Evolutionary conservation across 2,888 invertebrate species (phyloP), one percentile per base, ranked within the genome.

Genomic region (Epinotia demarniana): DNA sequence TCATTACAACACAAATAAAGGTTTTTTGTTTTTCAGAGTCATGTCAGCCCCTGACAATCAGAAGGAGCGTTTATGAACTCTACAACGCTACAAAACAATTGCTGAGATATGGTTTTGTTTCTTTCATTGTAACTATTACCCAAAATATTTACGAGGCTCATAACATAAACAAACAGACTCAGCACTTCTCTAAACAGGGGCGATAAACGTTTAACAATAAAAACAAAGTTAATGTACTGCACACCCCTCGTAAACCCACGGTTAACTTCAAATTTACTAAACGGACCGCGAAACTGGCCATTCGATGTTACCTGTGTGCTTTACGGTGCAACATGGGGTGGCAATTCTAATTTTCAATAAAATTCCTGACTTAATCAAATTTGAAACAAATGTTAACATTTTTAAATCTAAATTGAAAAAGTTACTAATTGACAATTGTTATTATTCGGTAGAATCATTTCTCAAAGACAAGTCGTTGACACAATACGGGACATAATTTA

Each of bases 151-250:
- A 53, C 12, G 57, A 57, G 0, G 19, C 57, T 33, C 60, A 61
- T 9, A 33, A 61, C 16, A 61, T 33, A 12, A 11, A 19, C 18
- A 23, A 60, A 60, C 61, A 13, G 1, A n/a, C 33, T 60, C 58
- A 60, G 61, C 33, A 61, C n/a, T 61, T n/a, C 33, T 33, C 8
- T 61, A 61, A 61, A 61, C 16, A 33, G 16, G 27, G 9, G 61
- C 33, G 27, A 33, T 61, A 61, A 61, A 61, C 33, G 33, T 33
- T 60, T 19, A 27, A 60, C 60, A 60, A 60, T 60, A 60, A 61
- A 61, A 61, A 61, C 61, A 33, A 61, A 61, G 33, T 61, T 61
- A 61, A 61, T 61, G 61, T 61, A 61, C 33, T 33, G 61, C 33
- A 27, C 61, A n/a, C n/a, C 19, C 61, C 58, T 58, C 61, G 61